Conservation (phyloP, 2,797 vertebrate genomes). For the Scleropages formosus region DNA sequence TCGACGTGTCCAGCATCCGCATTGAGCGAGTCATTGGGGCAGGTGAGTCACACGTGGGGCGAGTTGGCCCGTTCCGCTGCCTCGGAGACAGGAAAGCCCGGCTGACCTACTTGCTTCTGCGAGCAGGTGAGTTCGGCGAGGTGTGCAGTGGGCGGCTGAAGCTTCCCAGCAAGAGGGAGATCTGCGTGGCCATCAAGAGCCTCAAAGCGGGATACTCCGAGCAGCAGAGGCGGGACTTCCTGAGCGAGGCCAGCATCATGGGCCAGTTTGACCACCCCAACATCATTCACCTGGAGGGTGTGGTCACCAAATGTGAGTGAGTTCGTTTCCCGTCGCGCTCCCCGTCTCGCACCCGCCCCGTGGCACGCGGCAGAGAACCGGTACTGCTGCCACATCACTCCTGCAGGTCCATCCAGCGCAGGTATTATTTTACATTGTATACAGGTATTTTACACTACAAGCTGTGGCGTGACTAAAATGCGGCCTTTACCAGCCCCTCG, state of each 20-base stretch:
- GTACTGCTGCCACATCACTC: not conserved
- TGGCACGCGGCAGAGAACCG: slow-evolving; percentile 5
- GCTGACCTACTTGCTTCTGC: not conserved
- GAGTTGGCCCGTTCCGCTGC: too few species aligned
- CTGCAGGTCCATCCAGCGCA: not conserved
- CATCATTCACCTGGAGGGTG: slow-evolving; percentile 76
- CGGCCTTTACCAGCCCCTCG: not conserved
- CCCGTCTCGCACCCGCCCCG: not conserved
- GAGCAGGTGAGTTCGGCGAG: slow-evolving; percentile 65
- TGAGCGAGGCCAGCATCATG: slow-evolving; percentile 77
- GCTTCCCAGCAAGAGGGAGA: slow-evolving; percentile 70
- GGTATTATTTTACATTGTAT: too few species aligned
- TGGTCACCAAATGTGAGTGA: slow-evolving; percentile 76
- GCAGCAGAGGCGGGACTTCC: slow-evolving; percentile 74
- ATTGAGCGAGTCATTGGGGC: slow-evolving; percentile 78
- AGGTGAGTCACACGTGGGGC: slow-evolving; percentile 55
- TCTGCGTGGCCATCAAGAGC: slow-evolving; percentile 77
- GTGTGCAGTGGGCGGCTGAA: slow-evolving; percentile 68
- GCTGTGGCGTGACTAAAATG: slow-evolving; percentile 13
- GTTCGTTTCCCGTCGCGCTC: too few species aligned
- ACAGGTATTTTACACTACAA: too few species aligned
- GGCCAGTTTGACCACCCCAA: slow-evolving; percentile 77
- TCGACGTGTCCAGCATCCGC: slow-evolving; percentile 74
- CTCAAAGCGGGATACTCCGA: slow-evolving; percentile 75
- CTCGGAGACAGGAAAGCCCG: not conserved